Evolutionary conservation across 1,140 invertebrate genomes (phyloP), one percentile per base, ranked within the genome.

Genomic region (Heliconius congener): DNA sequence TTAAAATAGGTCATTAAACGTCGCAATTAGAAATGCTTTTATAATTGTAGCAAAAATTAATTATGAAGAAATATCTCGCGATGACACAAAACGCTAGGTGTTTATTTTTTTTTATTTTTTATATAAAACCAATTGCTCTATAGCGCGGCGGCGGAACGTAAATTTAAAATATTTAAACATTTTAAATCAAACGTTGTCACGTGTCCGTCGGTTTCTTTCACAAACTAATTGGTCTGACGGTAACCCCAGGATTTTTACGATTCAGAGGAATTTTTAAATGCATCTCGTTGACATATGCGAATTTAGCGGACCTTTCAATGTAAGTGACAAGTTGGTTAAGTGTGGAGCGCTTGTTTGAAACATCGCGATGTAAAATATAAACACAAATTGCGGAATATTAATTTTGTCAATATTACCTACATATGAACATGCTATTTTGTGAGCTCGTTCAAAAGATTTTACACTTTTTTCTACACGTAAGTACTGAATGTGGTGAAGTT

Each of bases 151-250:
- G 76, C 80, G 78, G 50, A 77, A 27, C 57, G 75, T 55, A 78
- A 83, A 79, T 86, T 85, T 84, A 85, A 52, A 71, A 85, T 84
- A 85, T 86, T 88, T 85, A 87, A 89, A 85, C 82, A 84, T 89
- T 89, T 89, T 91, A 87, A 89, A 91, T 91, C 86, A 92, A 91
- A 88, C 82, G 81, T 83, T 84, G 86, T 89, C 86, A 84, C 80
- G 77, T 91, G 90, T 90, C 91, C 90, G 87, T 85, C 88, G 84
- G 85, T 85, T 88, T 90, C 88, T 91, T 92, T 92, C 88, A 89
- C 83, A 77, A 87, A 92, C 92, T 94, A 94, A 94, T 94, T 93
- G 92, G 91, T 93, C 87, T 93, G 92, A 91, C 91, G 83, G 72
- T 87, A 85, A 90, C 87, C 88, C 90, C 85, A 81, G 82, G 86